These are phyloP conservation scores for Sympetrum striolatum DNA, from an alignment of 2,888 invertebrate species.

Conservation along the genomic window DNA sequence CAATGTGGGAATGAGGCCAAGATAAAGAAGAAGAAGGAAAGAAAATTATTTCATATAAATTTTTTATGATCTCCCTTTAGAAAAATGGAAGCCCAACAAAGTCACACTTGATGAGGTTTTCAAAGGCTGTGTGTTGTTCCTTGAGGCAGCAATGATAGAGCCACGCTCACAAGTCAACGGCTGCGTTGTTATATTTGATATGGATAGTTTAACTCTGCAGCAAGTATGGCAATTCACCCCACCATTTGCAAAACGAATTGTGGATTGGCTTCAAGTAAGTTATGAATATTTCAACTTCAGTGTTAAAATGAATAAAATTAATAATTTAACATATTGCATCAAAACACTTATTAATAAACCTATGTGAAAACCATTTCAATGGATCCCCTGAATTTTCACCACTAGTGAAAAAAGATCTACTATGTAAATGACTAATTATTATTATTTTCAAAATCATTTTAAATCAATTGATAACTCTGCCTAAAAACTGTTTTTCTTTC, in stretches of 20 bases:
- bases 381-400: too few species aligned
- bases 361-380: too few species aligned
- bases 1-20: too few species aligned
- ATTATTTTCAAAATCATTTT: too few species aligned
- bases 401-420: too few species aligned
- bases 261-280: slow-evolving; percentile 79
- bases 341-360: too few species aligned
- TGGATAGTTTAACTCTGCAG: slow-evolving; percentile 81
- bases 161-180: slow-evolving; percentile 75
- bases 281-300: not conserved
- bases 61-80: slow-evolving; percentile 58
- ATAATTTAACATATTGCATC: too few species aligned
- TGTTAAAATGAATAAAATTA: not conserved
- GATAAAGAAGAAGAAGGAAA: too few species aligned
- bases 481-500: too few species aligned
- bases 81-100: slow-evolving; percentile 84
- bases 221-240: slow-evolving; percentile 89
- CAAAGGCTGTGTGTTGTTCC: slow-evolving; percentile 79
- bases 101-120: slow-evolving; percentile 81
- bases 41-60: not conserved
- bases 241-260: slow-evolving; percentile 81
- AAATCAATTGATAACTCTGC: too few species aligned
- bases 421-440: too few species aligned
- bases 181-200: slow-evolving; percentile 82
- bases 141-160: slow-evolving; percentile 84